Conservation (phyloP, 1,140 invertebrate species). For the Luehdorfia chinensis region DNA sequence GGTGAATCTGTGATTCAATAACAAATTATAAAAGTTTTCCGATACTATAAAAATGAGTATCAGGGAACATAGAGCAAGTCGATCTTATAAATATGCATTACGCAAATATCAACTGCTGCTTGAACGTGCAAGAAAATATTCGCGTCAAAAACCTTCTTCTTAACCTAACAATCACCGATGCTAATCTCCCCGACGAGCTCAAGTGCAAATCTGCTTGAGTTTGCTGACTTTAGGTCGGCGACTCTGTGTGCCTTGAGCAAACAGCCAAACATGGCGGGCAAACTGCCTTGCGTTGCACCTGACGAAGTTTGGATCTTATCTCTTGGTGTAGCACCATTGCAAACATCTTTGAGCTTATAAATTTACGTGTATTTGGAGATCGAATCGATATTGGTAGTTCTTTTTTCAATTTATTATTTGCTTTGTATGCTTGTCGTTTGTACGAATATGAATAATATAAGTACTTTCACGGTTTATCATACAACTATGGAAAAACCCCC, state of each 20-base stretch:
- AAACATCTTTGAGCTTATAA: conserved; percentile 19
- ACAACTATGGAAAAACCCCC: no score
- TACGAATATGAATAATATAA: no score
- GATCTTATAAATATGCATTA: no score
- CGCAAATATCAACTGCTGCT: not conserved
- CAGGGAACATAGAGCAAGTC: no score
- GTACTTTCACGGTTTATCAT: no score
- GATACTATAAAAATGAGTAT: no score
- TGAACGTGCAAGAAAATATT: not conserved
- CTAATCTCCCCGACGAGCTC: conserved; percentile 42
- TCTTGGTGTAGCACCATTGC: conserved; percentile 19
- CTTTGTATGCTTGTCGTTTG: no score
- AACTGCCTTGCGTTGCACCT: conserved; percentile 46
- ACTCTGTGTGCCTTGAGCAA: conserved; percentile 35
- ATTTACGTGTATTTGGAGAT: no score
- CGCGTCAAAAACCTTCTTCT: not conserved
- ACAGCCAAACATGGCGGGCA: conserved; percentile 44
- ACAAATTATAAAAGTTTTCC: no score
- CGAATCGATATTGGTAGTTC: no score
- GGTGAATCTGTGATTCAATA: no score
- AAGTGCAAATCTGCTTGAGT: conserved; percentile 37
- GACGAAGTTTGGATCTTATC: conserved; percentile 34
- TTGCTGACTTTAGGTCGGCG: conserved; percentile 46
- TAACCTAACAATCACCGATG: conserved; percentile 41
- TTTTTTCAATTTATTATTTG: no score